These are phyloP conservation scores for Dicyrtoma fusca DNA, from an alignment of 2,888 invertebrate genomes.

Conservation along the genomic window DNA sequence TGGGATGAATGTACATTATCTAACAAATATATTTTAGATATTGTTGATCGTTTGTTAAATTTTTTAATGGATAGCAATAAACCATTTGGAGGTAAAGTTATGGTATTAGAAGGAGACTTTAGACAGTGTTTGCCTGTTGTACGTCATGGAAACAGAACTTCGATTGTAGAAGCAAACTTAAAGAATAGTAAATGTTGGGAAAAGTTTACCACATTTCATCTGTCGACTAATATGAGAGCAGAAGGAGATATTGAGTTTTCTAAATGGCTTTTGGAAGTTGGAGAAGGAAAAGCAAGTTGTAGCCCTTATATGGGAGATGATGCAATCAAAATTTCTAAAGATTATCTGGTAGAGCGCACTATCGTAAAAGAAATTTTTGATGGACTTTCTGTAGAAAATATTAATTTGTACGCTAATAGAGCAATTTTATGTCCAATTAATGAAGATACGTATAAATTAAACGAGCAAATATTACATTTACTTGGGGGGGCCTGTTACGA, in stretches of 20 bases:
- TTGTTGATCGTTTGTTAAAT: constrained; percentile 23
- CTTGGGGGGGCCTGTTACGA: neutral
- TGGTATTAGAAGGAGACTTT: constrained; percentile 49
- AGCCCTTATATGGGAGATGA: neutral
- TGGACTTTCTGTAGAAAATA: neutral
- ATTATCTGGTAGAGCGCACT: neutral
- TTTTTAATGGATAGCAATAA: neutral
- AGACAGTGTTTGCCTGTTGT: constrained; percentile 47
- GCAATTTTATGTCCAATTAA: constrained; percentile 36
- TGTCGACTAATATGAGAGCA: constrained; percentile 42
- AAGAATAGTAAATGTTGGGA: constrained; percentile 39
- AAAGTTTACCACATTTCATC: constrained; percentile 26
- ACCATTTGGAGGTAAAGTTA: constrained; percentile 48
- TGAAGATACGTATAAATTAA: constrained; percentile 22
- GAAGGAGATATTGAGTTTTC: neutral
- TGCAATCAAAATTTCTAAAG: constrained; percentile 13
- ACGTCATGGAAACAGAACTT: constrained; percentile 23
- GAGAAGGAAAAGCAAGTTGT: constrained; percentile 19
- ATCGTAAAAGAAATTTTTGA: constrained; percentile 4
- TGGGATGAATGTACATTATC: constrained; percentile 40
- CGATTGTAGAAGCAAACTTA: constrained; percentile 33
- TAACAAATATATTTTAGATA: constrained; percentile 25
- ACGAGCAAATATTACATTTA: constrained; percentile 7
- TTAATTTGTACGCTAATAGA: neutral
- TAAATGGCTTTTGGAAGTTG: constrained; percentile 32